Percentiles rank a stretch among this genome's conserved stretches.
phyloP scores from a whole-genome alignment of 2,797 vertebrate genomes.

The Coreius guichenoti region DNA sequence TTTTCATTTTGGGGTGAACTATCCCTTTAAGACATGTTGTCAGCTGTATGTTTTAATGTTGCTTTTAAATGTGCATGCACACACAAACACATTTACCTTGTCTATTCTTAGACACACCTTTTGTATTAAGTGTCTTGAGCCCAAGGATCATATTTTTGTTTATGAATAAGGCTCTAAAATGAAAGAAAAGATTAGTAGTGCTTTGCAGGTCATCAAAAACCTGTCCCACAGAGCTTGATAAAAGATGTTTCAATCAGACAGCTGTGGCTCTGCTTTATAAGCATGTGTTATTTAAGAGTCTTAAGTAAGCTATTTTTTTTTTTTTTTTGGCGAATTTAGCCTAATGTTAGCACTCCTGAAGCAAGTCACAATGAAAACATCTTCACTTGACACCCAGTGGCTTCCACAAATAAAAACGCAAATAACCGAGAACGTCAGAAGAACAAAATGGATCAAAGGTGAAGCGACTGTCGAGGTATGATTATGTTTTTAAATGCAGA shows the following conservation, averaged over 20 bases:
- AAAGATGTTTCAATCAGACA: slow-evolving; percentile 13
- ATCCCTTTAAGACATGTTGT: slow-evolving; percentile 15
- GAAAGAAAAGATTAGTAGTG: not conserved
- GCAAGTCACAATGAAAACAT: not conserved
- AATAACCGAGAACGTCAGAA: not conserved
- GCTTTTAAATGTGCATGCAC: slow-evolving; percentile 15
- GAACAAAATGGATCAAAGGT: slow-evolving; percentile 19
- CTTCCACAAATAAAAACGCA: not conserved
- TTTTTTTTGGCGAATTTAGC: slow-evolving; percentile 13
- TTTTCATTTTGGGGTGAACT: slow-evolving; percentile 2
- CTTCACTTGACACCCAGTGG: not conserved
- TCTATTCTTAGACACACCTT: not conserved
- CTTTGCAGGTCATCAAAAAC: slow-evolving; percentile 24
- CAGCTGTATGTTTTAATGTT: not conserved
- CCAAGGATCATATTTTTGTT: not conserved
- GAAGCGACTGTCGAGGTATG: slow-evolving; percentile 9
- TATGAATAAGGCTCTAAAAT: slow-evolving; percentile 6
- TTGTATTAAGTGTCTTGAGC: not conserved
- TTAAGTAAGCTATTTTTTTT: slow-evolving; percentile 10
- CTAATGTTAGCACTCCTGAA: slow-evolving; percentile 15
- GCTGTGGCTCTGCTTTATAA: slow-evolving; percentile 26
- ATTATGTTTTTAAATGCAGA: slow-evolving; percentile 12
- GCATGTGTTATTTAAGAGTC: slow-evolving; percentile 40
- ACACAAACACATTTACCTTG: slow-evolving; percentile 13
- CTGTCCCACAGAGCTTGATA: slow-evolving; percentile 14